Conservation (phyloP, 2,797 vertebrate genomes). For the Hoplostethus mediterraneus region DNA sequence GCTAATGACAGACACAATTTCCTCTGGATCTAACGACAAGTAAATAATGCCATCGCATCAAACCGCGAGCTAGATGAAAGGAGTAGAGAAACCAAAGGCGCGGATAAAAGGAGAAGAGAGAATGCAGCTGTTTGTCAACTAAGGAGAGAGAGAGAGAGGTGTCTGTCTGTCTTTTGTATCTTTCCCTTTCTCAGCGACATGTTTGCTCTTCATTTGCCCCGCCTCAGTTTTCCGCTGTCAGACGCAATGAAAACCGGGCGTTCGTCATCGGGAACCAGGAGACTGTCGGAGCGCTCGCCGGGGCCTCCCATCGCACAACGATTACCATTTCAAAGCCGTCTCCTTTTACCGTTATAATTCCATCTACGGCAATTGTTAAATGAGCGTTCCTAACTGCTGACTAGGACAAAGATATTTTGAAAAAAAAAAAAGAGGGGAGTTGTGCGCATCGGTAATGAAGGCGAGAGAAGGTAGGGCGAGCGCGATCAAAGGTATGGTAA, state of each 20-base stretch:
- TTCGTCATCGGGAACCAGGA: slow-evolving; percentile 69
- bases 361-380: slow-evolving; percentile 83
- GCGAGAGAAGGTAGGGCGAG: slow-evolving; percentile 69
- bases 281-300: slow-evolving; percentile 44
- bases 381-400: slow-evolving; percentile 84
- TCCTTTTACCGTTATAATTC: slow-evolving; percentile 79
- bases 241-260: slow-evolving; percentile 65
- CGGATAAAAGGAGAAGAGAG: slow-evolving; percentile 56
- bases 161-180: slow-evolving; percentile 64
- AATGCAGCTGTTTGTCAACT: slow-evolving; percentile 74
- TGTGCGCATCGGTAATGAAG: slow-evolving; percentile 77
- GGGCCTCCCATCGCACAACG: slow-evolving; percentile 56
- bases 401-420: slow-evolving; percentile 79
- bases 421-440: slow-evolving; percentile 68
- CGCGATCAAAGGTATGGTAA: slow-evolving; percentile 86
- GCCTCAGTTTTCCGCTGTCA: slow-evolving; percentile 70
- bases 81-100: slow-evolving; percentile 33
- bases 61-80: slow-evolving; percentile 66
- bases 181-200: slow-evolving; percentile 44
- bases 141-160: slow-evolving; percentile 35
- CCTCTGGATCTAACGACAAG: slow-evolving; percentile 72
- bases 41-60: slow-evolving; percentile 78
- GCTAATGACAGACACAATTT: slow-evolving; percentile 77
- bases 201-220: slow-evolving; percentile 64
- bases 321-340: slow-evolving; percentile 82